phyloP scores from a whole-genome alignment of 92 coral and sea anemone genomes.

The Heliopora coerulea region DNA sequence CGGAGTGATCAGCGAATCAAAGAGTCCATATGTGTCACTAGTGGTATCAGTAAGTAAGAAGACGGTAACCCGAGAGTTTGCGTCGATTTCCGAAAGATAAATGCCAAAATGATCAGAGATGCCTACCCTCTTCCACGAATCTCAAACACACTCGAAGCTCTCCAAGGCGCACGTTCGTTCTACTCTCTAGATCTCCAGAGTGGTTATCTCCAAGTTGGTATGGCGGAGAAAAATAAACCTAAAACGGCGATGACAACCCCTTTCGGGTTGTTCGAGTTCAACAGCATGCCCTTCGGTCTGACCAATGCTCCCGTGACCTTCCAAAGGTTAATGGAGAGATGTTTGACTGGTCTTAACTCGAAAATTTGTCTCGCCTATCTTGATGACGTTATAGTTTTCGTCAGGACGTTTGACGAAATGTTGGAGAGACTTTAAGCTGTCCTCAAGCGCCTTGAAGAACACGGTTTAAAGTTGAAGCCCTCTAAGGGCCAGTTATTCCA shows the following conservation, averaged over 20 bases:
- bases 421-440: constrained; percentile 43
- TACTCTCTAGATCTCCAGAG: background rate
- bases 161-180: constrained; percentile 12
- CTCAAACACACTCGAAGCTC: constrained; percentile 41
- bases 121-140: constrained; percentile 44
- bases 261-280: too few relatives aligned
- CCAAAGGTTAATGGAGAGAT: constrained; percentile 32
- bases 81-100: constrained; percentile 45
- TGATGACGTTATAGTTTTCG: constrained; percentile 50
- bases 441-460: constrained; percentile 30
- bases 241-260: constrained; percentile 57
- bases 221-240: constrained; percentile 42
- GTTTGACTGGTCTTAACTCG: constrained; percentile 1
- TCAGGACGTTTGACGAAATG: constrained; percentile 42
- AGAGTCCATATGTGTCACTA: constrained; percentile 37
- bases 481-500: constrained; percentile 51
- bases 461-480: constrained; percentile 48
- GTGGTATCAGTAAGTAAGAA: constrained; percentile 39
- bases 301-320: constrained; percentile 51
- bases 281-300: background rate
- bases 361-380: constrained; percentile 18
- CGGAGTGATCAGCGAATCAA: constrained; percentile 45
- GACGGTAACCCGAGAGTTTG: constrained; percentile 38
- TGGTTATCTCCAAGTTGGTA: constrained; percentile 50
- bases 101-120: constrained; percentile 48